A percentile compares a stretch with the other conserved stretches of the same genome.
Conservation (phyloP, 2,113 vertebrate genomes). For the Microcebus jonahi region DNA sequence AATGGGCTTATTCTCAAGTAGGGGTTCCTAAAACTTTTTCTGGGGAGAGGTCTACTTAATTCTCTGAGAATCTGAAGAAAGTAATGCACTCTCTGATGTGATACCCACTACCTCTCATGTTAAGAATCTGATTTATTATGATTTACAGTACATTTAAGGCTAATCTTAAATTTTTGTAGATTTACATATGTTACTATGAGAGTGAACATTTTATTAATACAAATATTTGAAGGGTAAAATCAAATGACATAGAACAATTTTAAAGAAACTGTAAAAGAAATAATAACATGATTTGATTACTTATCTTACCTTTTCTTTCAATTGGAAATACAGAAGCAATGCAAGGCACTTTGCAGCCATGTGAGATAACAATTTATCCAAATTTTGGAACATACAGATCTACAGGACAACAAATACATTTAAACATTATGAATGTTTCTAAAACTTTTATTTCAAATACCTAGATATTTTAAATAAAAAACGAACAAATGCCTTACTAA, state of each 20-base stretch:
- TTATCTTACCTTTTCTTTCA: constrained; percentile 80
- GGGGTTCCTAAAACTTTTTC: neutral
- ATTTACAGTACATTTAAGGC: neutral
- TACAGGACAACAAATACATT: constrained; percentile 71
- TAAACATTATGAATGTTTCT: neutral
- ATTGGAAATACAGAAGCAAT: constrained; percentile 85
- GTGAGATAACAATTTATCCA: constrained; percentile 88
- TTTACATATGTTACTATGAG: neutral
- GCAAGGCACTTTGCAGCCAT: constrained; percentile 89
- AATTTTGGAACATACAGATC: constrained; percentile 78
- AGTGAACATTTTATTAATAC: neutral
- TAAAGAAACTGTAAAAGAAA: neutral
- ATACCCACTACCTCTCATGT: neutral
- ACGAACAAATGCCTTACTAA: constrained; percentile 86
- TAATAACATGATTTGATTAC: neutral
- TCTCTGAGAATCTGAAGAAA: neutral
- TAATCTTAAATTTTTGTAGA: neutral
- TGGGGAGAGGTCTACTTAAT: neutral
- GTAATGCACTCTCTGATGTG: neutral
- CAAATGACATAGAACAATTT: neutral
- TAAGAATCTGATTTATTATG: neutral
- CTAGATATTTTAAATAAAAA: neutral
- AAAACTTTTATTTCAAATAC: neutral
- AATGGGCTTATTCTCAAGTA: neutral
- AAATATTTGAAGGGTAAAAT: neutral